Evolutionary conservation across 2,888 invertebrate genomes (phyloP), one percentile per base, ranked within the genome.

Genomic region (Polydrusus tereticollis): DNA sequence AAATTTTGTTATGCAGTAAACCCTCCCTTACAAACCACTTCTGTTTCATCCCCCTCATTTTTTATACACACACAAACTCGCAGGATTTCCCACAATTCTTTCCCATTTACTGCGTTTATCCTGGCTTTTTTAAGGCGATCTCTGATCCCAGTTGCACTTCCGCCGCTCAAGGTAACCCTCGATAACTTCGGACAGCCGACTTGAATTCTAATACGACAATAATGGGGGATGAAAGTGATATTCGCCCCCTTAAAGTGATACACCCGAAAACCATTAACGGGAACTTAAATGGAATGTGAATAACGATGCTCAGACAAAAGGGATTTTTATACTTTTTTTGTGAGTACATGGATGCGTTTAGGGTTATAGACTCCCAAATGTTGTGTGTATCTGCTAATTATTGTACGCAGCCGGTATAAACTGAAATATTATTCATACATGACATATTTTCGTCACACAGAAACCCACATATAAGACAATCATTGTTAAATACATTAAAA

Each of bases 151-250:
- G 59, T 41, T 59, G 59, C 59, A 59, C 41, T 41, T 59, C 38
- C 41, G 41, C 21, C n/a, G 23, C 14, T 59, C 23, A 36, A 38
- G 38, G 59, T 38, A 59, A 59, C 59, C 59, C 59, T 59, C 38
- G 41, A 36, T 36, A 38, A 41, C 36, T 41, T 59, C 21, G 20
- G 33, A 20, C 26, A 21, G 41, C 59, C 23, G 65, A 41, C 65
- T 41, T 55, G 65, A 65, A 65, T 65, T 55, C 55, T 41, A 65
- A 65, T 65, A 55, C 23, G 55, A 18, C 55, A 21, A 36, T 55
- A 65, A 65, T 65, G 43, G 65, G 52, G 38, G 43, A 41, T 21
- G 65, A 65, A 65, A 65, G 65, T 65, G 65, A 65, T 65, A 65
- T 65, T 65, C 65, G 26, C 55, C 52, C 63, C 55, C 41, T 60